Evolutionary conservation across 2,113 vertebrate genomes (phyloP).

Genomic region (Bucco capensis): DNA sequence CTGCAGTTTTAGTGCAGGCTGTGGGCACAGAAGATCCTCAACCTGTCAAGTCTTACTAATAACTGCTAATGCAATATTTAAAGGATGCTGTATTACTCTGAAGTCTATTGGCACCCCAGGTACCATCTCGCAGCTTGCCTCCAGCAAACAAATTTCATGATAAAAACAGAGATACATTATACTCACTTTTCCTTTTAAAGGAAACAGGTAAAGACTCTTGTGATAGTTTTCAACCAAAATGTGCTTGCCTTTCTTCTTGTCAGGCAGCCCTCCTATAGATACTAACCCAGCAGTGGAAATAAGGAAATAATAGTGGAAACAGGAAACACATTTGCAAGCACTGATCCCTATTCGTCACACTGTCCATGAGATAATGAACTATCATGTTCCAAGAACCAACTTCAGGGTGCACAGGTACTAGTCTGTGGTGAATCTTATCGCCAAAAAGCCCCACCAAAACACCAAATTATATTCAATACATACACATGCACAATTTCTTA

Average conservation of each 20-base stretch:
- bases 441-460: slow-evolving; percentile 25
- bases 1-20: neutral
- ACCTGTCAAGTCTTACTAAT: neutral
- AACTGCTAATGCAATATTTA: neutral
- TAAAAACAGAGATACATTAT: neutral
- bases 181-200: neutral
- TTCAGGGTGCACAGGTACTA: neutral
- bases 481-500: neutral
- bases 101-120: neutral
- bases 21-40: neutral
- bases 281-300: neutral
- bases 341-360: neutral
- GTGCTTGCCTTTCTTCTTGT: neutral
- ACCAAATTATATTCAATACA: neutral
- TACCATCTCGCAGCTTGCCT: neutral
- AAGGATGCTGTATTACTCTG: neutral
- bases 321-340: neutral
- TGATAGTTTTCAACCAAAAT: neutral
- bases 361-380: slow-evolving; percentile 22
- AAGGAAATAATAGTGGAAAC: neutral
- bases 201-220: neutral
- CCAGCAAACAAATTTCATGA: neutral
- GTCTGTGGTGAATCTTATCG: neutral
- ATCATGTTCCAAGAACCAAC: slow-evolving; percentile 52
- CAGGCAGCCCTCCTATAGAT: neutral